Evolutionary conservation across 2,797 vertebrate genomes (phyloP), one percentile per base, ranked within the genome.

Genomic region (Benthosema pterotum): DNA sequence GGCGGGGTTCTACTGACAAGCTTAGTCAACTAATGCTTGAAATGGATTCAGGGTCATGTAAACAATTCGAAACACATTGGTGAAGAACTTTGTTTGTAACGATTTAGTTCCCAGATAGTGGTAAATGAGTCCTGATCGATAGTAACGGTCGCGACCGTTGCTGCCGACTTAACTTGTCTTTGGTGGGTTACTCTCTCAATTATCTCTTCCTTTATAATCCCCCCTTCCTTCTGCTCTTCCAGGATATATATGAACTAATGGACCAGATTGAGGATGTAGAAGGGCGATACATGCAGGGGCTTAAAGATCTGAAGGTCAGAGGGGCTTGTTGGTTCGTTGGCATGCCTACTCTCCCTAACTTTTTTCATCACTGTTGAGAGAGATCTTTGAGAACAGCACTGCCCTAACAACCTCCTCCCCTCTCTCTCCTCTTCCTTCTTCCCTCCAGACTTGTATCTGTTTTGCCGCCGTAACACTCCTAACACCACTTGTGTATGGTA

Each of bases 231-330:
- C 85, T 97, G 91, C n/a, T 95, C 92, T 94, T 94, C 91, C 97
- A 99, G 98, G 97, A 99, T 93, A 97, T 99, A 95, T 99, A 98
- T 99, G 97, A 99, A 91, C 96, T 99, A 94, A 99, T 99, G 96
- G 98, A 99, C 96, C 97, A 99, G 95, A 98, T 99, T 95, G 96
- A 99, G 93, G 97, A 99, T 97, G 97, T 99, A 97, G 98, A 99
- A 92, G 97, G 97, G 92, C 95, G 96, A 92, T 99, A 99, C 96
- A 99, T 99, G 95, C 98, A 99, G 92, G 97, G 97, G 90, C 97
- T 99, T 93, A 99, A 99, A 93, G 98, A 99, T 94, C 93, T 99
- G 72, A 99, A 99, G 98, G 98, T 99, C n/a, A 99, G 96, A 94
- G 93, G 95, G 95, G 94, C 91, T 90, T 93, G 67, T 88, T 88